Conservation (phyloP, 2,113 vertebrate genomes). For the Amblyornis subalaris region DNA sequence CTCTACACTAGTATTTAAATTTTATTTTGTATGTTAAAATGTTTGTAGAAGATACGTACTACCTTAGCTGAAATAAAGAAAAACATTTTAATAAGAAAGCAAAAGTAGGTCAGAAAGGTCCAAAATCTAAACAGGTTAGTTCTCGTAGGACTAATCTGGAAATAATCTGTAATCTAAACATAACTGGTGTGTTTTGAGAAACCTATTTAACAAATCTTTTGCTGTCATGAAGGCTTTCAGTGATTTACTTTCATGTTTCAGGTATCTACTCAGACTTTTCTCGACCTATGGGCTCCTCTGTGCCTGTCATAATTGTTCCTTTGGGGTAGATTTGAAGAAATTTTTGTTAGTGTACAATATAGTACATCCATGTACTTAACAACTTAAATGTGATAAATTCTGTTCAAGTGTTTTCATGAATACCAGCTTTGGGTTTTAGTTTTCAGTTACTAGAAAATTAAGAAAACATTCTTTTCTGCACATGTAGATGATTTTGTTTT, state of each 20-base stretch:
- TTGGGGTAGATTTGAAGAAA: background rate
- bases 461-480: background rate
- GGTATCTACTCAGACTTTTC: background rate
- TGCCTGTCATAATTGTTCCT: background rate
- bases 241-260: background rate
- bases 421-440: background rate
- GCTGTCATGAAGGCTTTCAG: background rate
- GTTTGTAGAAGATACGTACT: background rate
- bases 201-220: background rate
- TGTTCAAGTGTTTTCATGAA: background rate
- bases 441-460: background rate
- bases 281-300: background rate
- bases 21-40: background rate
- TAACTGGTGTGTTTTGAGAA: background rate
- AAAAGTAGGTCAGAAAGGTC: conserved; percentile 18
- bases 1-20: conserved; percentile 16
- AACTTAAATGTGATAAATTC: background rate
- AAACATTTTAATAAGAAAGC: background rate
- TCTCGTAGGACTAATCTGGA: background rate
- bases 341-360: background rate
- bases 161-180: background rate
- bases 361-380: background rate
- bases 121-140: background rate
- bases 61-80: conserved; percentile 3
- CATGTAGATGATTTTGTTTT: background rate